Conservation (phyloP, 2,888 invertebrate species). For the Ophion slaviceki region DNA sequence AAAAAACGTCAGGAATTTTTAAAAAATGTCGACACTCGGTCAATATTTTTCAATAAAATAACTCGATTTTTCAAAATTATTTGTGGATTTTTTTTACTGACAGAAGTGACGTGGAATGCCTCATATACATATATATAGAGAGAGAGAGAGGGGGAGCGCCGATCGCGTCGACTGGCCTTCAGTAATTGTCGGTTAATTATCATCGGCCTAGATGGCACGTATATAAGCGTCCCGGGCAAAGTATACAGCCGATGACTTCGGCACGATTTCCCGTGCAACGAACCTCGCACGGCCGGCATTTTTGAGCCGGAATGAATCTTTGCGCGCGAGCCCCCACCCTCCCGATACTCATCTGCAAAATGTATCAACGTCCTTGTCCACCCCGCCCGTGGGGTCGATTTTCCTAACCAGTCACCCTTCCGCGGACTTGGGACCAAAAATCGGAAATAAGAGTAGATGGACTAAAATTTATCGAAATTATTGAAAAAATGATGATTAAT, state of each 20-base stretch:
- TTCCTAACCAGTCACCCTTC: not conserved
- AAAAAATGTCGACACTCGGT: too few species aligned
- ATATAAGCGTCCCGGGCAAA: conserved; percentile 63
- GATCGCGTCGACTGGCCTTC: conserved; percentile 54
- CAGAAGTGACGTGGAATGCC: too few species aligned
- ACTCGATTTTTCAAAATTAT: too few species aligned
- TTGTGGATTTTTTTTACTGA: too few species aligned
- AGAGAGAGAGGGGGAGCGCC: not conserved
- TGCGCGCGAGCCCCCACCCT: not conserved
- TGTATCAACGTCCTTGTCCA: not conserved
- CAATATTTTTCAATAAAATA: too few species aligned
- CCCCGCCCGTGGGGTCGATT: not conserved
- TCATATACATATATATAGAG: too few species aligned
- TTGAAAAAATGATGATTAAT: too few species aligned
- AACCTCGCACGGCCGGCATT: conserved; percentile 39
- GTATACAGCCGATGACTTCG: conserved; percentile 41
- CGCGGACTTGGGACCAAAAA: too few species aligned
- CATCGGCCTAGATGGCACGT: conserved; percentile 66
- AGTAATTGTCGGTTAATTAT: conserved; percentile 72
- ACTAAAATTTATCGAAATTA: too few species aligned
- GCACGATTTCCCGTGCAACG: conserved; percentile 69
- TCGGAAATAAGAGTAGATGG: too few species aligned
- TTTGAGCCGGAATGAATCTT: not conserved
- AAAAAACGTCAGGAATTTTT: too few species aligned
- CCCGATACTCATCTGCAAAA: not conserved